phyloP scores from a whole-genome alignment of 2,888 invertebrate species.

The Lasioglossum lativentre region DNA sequence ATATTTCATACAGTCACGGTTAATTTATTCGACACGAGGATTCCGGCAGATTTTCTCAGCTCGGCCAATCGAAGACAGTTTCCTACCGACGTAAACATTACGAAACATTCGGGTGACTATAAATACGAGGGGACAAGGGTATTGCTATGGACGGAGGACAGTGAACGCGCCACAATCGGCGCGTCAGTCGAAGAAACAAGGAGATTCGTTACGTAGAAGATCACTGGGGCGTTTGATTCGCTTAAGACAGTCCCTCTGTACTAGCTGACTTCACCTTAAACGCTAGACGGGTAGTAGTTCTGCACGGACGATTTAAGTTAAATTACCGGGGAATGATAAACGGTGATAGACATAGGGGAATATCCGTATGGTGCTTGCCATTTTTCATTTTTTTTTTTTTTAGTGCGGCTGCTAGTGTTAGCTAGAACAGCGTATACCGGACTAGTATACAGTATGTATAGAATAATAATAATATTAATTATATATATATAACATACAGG shows the following conservation, averaged over 20 bases:
- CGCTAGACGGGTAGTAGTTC: conserved; percentile 64
- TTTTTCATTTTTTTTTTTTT: conserved; percentile 11
- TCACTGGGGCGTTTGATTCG: conserved; percentile 77
- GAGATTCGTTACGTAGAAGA: conserved; percentile 30
- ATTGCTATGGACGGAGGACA: conserved; percentile 1
- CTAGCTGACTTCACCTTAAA: conserved; percentile 75
- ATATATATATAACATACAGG: conserved; percentile 34
- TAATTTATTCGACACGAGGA: neutral
- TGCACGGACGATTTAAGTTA: conserved; percentile 63
- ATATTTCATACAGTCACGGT: neutral
- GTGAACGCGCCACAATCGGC: conserved; percentile 18
- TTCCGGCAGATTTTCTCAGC: neutral
- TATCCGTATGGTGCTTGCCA: conserved; percentile 36
- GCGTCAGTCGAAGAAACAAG: conserved; percentile 18
- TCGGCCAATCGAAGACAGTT: neutral
- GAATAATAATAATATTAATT: conserved; percentile 50
- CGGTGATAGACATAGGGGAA: conserved; percentile 38
- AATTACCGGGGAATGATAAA: conserved; percentile 48
- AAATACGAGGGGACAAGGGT: conserved; percentile 27
- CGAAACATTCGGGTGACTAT: conserved; percentile 17
- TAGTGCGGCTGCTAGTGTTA: conserved; percentile 68
- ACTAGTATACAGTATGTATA: conserved; percentile 79
- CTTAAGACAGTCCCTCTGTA: conserved; percentile 63
- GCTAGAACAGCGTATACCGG: conserved; percentile 82
- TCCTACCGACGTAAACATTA: neutral